Conservation (phyloP, 1,140 invertebrate genomes). For the Dufourea novaeangliae region DNA sequence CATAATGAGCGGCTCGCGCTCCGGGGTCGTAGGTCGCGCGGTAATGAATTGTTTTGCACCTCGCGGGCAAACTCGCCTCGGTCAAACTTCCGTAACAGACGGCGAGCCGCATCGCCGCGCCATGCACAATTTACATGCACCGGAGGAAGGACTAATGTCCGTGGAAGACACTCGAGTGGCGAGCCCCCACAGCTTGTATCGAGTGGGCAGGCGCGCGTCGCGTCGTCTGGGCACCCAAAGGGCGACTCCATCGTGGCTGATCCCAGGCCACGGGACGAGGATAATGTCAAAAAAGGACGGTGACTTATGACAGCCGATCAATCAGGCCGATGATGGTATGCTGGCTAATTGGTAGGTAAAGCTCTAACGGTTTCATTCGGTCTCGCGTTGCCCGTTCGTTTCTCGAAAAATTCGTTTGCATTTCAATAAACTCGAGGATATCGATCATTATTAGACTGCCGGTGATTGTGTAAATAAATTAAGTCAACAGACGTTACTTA, state of each 20-base stretch:
- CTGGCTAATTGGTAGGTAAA: constrained; percentile 48
- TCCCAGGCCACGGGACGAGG: constrained; percentile 22
- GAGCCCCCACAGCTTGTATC: constrained; percentile 40
- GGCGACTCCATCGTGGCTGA: constrained; percentile 20
- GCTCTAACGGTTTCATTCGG: constrained; percentile 38
- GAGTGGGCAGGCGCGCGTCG: constrained; percentile 27
- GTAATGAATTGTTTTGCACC: constrained; percentile 81
- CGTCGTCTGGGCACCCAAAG: constrained; percentile 15
- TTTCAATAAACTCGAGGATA: no score
- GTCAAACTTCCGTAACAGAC: constrained; percentile 59
- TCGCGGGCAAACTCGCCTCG: constrained; percentile 69
- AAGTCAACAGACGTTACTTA: no score
- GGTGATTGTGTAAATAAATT: no score
- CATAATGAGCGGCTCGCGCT: constrained; percentile 78
- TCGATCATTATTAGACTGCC: no score
- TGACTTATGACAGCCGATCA: constrained; percentile 53
- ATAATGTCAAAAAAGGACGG: constrained; percentile 48
- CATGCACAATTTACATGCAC: constrained; percentile 49
- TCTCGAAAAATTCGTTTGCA: constrained; percentile 45
- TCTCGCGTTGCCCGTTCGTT: constrained; percentile 29
- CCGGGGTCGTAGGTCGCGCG: constrained; percentile 74
- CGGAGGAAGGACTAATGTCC: constrained; percentile 50
- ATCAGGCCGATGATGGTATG: constrained; percentile 46
- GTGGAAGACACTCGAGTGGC: constrained; percentile 58
- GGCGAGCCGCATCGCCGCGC: constrained; percentile 21